phyloP scores from a whole-genome alignment of 1,140 invertebrate genomes.

The Penaeus chinensis region DNA sequence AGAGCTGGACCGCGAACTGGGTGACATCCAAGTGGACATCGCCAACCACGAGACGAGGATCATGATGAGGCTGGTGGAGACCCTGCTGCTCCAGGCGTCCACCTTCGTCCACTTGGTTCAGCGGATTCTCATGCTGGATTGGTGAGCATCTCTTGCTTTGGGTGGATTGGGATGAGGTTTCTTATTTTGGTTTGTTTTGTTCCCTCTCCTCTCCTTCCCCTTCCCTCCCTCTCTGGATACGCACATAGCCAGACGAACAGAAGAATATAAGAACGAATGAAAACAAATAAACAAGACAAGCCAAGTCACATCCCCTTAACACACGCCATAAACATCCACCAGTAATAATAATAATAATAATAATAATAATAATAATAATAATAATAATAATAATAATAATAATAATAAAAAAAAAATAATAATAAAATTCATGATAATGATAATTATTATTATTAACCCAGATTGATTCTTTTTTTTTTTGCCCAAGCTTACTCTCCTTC shows the following conservation, averaged over 20 bases:
- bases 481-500: slow-evolving; percentile 78
- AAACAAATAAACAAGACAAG: no score
- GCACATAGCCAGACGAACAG: no score
- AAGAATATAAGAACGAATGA: no score
- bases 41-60: slow-evolving; percentile 81
- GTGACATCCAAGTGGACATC: slow-evolving; percentile 81
- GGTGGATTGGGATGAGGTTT: not conserved
- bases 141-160: slow-evolving; percentile 70
- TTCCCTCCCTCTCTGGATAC: not conserved
- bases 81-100: slow-evolving; percentile 75
- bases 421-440: no score
- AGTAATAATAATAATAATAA: no score
- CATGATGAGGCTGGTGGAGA: slow-evolving; percentile 77
- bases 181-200: not conserved
- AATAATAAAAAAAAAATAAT: no score
- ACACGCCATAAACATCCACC: no score
- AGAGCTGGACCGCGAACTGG: slow-evolving; percentile 82
- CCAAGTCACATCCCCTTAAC: no score
- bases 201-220: no score
- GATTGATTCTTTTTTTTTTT: not conserved
- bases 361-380: no score
- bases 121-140: slow-evolving; percentile 79
- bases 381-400: no score
- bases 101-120: slow-evolving; percentile 75
- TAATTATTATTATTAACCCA: no score